Conservation (phyloP, 2,888 invertebrate genomes). For the Cataglyphis cursor region DNA sequence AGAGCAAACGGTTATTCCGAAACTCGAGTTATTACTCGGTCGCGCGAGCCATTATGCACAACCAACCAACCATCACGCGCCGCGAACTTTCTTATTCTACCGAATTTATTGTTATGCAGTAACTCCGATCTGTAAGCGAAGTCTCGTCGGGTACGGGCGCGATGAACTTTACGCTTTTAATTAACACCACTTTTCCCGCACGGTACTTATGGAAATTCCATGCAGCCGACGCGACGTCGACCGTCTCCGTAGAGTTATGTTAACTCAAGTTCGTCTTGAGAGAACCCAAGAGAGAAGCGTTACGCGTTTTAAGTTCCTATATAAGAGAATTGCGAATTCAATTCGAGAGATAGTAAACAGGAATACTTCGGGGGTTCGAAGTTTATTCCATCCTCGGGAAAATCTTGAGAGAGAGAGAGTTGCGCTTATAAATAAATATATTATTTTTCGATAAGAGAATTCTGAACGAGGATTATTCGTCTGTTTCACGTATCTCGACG, state of each 20-base stretch:
- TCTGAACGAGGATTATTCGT: neutral
- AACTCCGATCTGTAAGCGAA: conserved; percentile 12
- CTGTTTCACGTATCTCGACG: neutral
- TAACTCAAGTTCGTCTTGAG: neutral
- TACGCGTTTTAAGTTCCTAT: neutral
- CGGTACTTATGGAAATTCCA: conserved; percentile 47
- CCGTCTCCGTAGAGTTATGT: neutral
- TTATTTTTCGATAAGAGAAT: neutral
- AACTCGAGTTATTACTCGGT: conserved; percentile 52
- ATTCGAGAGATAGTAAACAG: conserved; percentile 5
- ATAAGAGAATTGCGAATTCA: conserved; percentile 12
- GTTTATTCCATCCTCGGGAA: neutral
- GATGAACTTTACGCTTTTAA: conserved; percentile 53
- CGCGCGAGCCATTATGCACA: conserved; percentile 28
- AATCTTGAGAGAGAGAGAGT: neutral
- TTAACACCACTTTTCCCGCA: conserved; percentile 49
- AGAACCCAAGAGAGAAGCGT: neutral
- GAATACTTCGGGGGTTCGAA: neutral
- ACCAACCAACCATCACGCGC: conserved; percentile 13
- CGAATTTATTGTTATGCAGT: conserved; percentile 55
- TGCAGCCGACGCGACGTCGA: conserved; percentile 4
- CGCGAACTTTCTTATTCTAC: conserved; percentile 38
- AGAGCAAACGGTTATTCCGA: conserved; percentile 50
- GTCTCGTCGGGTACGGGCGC: conserved; percentile 30
- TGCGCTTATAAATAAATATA: conserved; percentile 7